phyloP scores from a whole-genome alignment of 64 coral and sea anemone genomes.

The Orbicella faveolata region DNA sequence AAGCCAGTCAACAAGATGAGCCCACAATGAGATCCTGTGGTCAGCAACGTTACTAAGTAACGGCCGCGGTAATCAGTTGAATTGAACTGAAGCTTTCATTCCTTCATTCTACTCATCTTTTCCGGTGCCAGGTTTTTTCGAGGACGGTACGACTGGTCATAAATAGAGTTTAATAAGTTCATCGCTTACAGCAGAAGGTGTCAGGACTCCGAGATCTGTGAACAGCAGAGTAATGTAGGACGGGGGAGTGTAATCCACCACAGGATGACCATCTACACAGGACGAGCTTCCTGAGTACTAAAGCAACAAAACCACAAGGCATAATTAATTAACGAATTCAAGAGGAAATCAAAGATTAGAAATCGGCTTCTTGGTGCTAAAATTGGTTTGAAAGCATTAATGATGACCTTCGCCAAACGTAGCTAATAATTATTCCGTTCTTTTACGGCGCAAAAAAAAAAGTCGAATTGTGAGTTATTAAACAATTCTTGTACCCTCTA shows the following conservation, averaged over 20 bases:
- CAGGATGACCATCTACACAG: conserved; percentile 47
- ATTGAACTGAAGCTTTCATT: no score
- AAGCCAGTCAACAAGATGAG: no score
- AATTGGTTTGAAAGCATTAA: no score
- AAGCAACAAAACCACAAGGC: background rate
- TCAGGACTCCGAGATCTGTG: conserved; percentile 92
- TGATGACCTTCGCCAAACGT: no score
- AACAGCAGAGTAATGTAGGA: conserved; percentile 94
- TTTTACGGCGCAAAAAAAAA: no score
- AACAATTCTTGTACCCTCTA: no score
- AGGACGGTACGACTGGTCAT: conserved; percentile 31
- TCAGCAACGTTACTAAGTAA: no score
- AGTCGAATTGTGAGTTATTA: no score
- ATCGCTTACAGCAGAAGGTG: conserved; percentile 95
- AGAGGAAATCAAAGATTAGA: no score
- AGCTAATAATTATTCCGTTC: no score
- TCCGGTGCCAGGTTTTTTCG: background rate
- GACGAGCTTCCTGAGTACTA: conserved; percentile 33
- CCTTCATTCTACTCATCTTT: background rate
- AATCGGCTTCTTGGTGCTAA: no score
- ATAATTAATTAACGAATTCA: background rate
- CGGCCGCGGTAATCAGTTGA: background rate
- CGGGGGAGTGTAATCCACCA: conserved; percentile 96
- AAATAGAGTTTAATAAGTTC: conserved; percentile 97
- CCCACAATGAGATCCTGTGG: no score